These are phyloP conservation scores for Drosophila navojoa DNA, from an alignment of 1,140 invertebrate genomes.

Conservation along the genomic window DNA sequence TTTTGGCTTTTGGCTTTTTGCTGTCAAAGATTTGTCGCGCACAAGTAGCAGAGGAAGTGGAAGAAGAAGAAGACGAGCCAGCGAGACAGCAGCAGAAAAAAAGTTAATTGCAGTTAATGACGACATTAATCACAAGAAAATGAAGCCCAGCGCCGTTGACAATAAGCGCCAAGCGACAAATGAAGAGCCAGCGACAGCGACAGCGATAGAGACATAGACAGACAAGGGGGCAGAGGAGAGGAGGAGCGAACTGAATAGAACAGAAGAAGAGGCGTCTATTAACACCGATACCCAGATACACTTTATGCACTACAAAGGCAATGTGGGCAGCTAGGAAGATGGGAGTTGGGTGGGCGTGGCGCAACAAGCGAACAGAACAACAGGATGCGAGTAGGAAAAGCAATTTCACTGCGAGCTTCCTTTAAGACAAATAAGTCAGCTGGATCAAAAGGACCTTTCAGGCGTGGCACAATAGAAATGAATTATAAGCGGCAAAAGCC, in stretches of 20 bases:
- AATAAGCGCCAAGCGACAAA: slow-evolving; percentile 80
- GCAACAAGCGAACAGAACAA: slow-evolving; percentile 57
- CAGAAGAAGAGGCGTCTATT: slow-evolving; percentile 69
- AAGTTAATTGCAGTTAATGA: slow-evolving; percentile 83
- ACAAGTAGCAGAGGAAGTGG: slow-evolving; percentile 37
- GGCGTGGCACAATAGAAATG: slow-evolving; percentile 75
- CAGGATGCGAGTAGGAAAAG: slow-evolving; percentile 80
- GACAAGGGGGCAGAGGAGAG: slow-evolving; percentile 1
- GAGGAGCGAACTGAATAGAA: slow-evolving; percentile 23
- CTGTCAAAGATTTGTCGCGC: slow-evolving; percentile 74
- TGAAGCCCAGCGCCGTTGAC: slow-evolving; percentile 75
- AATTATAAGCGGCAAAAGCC: slow-evolving; percentile 64
- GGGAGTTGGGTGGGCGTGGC: slow-evolving; percentile 5
- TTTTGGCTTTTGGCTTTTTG: slow-evolving; percentile 51
- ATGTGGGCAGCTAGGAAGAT: slow-evolving; percentile 53
- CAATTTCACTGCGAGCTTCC: slow-evolving; percentile 83
- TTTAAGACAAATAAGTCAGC: slow-evolving; percentile 82
- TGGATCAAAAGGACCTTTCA: slow-evolving; percentile 82
- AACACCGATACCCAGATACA: slow-evolving; percentile 67
- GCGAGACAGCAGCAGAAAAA: slow-evolving; percentile 30
- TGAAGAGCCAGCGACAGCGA: slow-evolving; percentile 58
- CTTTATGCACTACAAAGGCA: slow-evolving; percentile 54
- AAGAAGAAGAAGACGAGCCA: neutral
- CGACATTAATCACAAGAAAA: slow-evolving; percentile 83
- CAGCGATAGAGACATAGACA: slow-evolving; percentile 19